Conservation (phyloP, 2,888 invertebrate genomes). For the Ypsolopha sequella region DNA sequence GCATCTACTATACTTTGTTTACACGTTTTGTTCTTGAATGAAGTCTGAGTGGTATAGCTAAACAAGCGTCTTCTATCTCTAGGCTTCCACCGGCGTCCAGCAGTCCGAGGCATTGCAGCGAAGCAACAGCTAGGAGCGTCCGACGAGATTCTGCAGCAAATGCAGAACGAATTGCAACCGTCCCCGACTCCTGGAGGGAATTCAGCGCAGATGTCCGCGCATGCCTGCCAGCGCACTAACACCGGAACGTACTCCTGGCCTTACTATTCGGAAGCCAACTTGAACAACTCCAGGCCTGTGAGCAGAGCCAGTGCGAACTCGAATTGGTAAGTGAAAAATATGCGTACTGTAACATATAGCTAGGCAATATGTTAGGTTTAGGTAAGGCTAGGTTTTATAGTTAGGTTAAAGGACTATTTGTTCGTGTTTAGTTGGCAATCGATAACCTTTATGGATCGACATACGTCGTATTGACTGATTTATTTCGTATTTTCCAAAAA, state of each 20-base stretch:
- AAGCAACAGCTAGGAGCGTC: slow-evolving; percentile 84
- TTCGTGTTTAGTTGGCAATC: no score
- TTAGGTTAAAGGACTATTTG: no score
- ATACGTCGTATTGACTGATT: no score
- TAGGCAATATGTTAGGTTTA: no score
- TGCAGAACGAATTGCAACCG: slow-evolving; percentile 77
- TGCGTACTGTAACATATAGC: no score
- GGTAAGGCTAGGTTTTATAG: no score
- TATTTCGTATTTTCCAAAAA: no score
- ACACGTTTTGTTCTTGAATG: no score
- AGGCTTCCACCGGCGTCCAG: slow-evolving; percentile 87
- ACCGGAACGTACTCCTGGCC: slow-evolving; percentile 71
- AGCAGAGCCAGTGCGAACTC: slow-evolving; percentile 48
- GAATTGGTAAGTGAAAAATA: no score
- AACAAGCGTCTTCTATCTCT: neutral
- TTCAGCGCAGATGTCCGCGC: slow-evolving; percentile 28
- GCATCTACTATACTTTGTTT: no score
- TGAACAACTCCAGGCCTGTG: slow-evolving; percentile 48
- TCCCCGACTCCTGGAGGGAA: slow-evolving; percentile 28
- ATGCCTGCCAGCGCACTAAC: slow-evolving; percentile 47
- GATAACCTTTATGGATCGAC: no score
- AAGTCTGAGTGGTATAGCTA: no score
- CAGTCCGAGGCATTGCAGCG: slow-evolving; percentile 82
- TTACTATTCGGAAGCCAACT: slow-evolving; percentile 73
- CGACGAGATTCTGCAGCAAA: slow-evolving; percentile 84